Percentiles rank a stretch among this genome's conserved stretches.
Evolutionary conservation across 2,113 vertebrate species (phyloP).

Genomic region (Cyphomyrus plagiostoma): DNA sequence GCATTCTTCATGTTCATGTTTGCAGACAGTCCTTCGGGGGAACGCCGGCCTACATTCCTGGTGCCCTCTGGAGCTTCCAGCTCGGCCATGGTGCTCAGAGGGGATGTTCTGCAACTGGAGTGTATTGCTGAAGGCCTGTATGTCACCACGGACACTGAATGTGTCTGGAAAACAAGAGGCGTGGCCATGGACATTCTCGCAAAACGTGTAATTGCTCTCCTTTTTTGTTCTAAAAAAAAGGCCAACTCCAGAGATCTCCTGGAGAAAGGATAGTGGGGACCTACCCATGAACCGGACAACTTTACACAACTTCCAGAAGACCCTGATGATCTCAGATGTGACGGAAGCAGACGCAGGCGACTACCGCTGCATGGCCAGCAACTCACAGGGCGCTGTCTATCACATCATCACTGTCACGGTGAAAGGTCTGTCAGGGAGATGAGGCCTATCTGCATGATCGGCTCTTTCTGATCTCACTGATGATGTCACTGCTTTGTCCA

Average conservation of each 20-base stretch:
- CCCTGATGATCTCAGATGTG: constrained; percentile 75
- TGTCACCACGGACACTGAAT: constrained; percentile 46
- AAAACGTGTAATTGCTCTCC: not conserved
- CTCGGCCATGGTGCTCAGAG: constrained; percentile 79
- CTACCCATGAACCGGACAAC: constrained; percentile 67
- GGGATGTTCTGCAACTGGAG: constrained; percentile 79
- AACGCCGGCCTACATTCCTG: constrained; percentile 76
- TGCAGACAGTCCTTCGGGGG: constrained; percentile 71
- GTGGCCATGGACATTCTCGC: no score
- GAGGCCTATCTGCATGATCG: not conserved
- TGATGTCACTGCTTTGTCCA: not conserved
- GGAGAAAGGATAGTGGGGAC: constrained; percentile 80
- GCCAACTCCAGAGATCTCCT: constrained; percentile 82
- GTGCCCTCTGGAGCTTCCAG: constrained; percentile 70
- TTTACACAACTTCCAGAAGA: constrained; percentile 81
- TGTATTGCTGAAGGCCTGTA: constrained; percentile 93
- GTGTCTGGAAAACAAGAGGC: not conserved
- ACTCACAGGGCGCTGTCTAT: constrained; percentile 64
- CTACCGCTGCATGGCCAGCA: constrained; percentile 81
- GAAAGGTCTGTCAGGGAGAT: constrained; percentile 68
- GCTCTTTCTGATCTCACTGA: not conserved
- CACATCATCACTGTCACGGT: constrained; percentile 84
- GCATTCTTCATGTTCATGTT: constrained; percentile 17
- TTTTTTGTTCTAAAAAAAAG: constrained; percentile 46
- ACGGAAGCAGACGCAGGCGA: constrained; percentile 81